phyloP scores from a whole-genome alignment of 1,140 invertebrate genomes.

The Calliopsis andreniformis region DNA sequence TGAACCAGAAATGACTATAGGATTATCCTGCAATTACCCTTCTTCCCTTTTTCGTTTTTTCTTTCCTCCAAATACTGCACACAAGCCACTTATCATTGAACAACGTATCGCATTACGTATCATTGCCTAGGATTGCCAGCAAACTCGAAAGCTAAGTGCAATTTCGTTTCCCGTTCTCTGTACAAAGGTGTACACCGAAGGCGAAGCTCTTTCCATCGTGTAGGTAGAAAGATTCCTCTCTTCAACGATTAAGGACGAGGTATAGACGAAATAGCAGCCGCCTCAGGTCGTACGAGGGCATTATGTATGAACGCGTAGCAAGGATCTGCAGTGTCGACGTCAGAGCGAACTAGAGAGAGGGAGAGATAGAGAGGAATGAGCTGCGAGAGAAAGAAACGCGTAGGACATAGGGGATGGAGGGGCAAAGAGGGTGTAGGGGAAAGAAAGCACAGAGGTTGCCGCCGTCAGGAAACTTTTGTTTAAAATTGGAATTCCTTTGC shows the following conservation, averaged over 20 bases:
- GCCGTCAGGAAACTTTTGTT: conserved; percentile 77
- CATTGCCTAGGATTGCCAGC: neutral
- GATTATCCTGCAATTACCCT: too few relatives aligned
- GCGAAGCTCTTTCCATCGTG: too few relatives aligned
- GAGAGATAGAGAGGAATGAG: neutral
- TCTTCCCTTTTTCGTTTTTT: too few relatives aligned
- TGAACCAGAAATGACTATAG: too few relatives aligned
- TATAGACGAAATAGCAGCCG: conserved; percentile 43
- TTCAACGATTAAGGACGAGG: conserved; percentile 21
- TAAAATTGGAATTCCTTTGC: conserved; percentile 78
- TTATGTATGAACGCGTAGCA: conserved; percentile 65
- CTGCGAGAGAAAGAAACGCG: neutral
- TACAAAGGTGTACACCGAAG: neutral
- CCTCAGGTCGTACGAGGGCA: conserved; percentile 32
- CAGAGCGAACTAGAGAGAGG: neutral
- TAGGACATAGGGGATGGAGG: neutral
- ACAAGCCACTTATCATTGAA: too few relatives aligned
- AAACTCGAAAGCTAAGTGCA: conserved; percentile 19
- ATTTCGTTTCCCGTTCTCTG: conserved; percentile 13
- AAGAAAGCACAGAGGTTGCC: conserved; percentile 65
- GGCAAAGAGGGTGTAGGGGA: conserved; percentile 4
- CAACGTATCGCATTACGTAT: too few relatives aligned
- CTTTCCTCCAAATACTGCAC: neutral
- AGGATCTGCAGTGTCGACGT: conserved; percentile 62
- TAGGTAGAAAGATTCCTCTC: neutral